Evolutionary conservation across 2,888 invertebrate genomes (phyloP).

Genomic region (Agonum fuliginosum): DNA sequence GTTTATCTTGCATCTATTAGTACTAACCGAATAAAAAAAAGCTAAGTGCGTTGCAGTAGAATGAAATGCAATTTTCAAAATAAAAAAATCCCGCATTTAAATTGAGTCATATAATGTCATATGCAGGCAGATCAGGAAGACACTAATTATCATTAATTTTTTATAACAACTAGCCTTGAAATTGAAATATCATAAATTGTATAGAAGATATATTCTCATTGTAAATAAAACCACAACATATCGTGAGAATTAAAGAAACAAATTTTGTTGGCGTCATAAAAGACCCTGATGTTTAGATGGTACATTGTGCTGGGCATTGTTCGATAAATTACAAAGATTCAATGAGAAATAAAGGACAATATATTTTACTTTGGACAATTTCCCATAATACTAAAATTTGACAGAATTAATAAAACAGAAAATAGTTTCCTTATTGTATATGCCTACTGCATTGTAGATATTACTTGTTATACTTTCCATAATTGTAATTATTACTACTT

Average conservation of each 20-base stretch:
- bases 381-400: not conserved
- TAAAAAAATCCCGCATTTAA: not conserved
- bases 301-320: not conserved
- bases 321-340: not conserved
- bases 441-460: no score
- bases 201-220: not conserved
- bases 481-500: no score
- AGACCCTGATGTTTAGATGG: not conserved
- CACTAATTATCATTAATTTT: not conserved
- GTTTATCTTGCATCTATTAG: no score
- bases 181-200: not conserved
- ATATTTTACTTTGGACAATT: not conserved
- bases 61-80: not conserved
- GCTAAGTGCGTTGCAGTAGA: not conserved
- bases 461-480: no score
- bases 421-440: not conserved
- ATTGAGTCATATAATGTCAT: not conserved
- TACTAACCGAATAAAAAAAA: not conserved
- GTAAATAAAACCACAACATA: not conserved
- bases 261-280: not conserved
- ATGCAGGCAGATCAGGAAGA: not conserved
- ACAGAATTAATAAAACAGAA: not conserved
- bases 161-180: not conserved
- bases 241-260: not conserved
- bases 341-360: not conserved